Base-by-base conservation (phyloP, 2,888 invertebrate species). In the Metacarcinus magister region DNA sequence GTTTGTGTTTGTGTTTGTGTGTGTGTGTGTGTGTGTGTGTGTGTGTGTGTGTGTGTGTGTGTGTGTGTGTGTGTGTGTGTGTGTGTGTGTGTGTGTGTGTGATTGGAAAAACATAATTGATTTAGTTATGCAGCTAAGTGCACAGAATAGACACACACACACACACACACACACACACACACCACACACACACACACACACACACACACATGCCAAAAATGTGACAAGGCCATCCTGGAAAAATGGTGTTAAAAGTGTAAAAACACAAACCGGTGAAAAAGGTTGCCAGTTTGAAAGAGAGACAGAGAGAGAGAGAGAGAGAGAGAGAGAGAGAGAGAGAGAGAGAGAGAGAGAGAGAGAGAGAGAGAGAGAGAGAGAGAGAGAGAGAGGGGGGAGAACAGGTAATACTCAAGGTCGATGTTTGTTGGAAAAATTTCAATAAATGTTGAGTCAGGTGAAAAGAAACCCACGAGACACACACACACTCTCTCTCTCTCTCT, bases 301-400 rank as follows among this genome's bases (percentile, higher is more conserved):
- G 39, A 46, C 23, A 43, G 90, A 91, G 43, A 89, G 90, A 91
- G 43, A 91, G 90, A 91, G 39, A 91, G 91, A 44, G 19, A 91
- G 44, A 44, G 44, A 44, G 91, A 91, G 16, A 91, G n/a, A n/a
- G 91, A 91, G 23, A n/a, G 91, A 48, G 91, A 91, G 39, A 44
- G 44, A 48, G 46, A 91, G 91, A 44, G 91, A 48, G 91, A 13
- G 89, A 89, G 44, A 44, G 89, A 44, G 23, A 43, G 89, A 89
- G 48, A 44, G 44, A 89, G 89, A 44, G 43, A 46, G 46, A 44
- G 91, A 91, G 44, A 90, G 91, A 91, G 44, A 91, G 46, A 91
- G 43, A 91, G 91, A 91, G 44, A 91, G 44, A 44, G 44, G 23
- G 46, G n/a, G n/a, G n/a, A n/a, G n/a, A n/a, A n/a, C n/a, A 19